phyloP scores from a whole-genome alignment of 2,113 vertebrate species.

The Chaenocephalus aceratus region DNA sequence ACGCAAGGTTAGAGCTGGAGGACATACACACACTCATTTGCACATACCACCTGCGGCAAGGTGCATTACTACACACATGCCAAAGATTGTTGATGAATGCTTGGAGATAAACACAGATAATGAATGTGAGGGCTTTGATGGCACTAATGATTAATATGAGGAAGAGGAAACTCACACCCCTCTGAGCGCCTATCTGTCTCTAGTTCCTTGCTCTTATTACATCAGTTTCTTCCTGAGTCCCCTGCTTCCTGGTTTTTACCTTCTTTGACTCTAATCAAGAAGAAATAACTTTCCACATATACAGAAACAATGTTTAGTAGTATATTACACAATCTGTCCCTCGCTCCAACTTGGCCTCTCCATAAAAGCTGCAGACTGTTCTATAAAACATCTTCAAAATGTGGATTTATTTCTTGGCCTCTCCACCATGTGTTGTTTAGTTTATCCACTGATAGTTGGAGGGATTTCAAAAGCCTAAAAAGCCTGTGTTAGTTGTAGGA shows the following conservation, averaged over 20 bases:
- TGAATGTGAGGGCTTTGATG: slow-evolving; percentile 11
- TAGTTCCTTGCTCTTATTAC: not conserved
- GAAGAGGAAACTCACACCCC: slow-evolving; percentile 34
- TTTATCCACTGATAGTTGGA: not conserved
- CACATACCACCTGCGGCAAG: slow-evolving; percentile 3
- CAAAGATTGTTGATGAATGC: not conserved
- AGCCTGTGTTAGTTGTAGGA: not conserved
- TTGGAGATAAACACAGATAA: slow-evolving; percentile 11
- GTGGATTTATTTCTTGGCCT: not conserved
- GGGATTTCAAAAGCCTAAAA: not conserved
- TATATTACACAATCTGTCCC: not conserved
- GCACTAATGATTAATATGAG: slow-evolving; percentile 2
- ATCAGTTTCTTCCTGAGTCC: not conserved
- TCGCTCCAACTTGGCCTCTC: not conserved
- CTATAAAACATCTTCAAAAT: not conserved
- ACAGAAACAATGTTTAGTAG: not conserved
- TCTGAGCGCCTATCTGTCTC: slow-evolving; percentile 1
- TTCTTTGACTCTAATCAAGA: not conserved
- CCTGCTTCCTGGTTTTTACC: too few relatives aligned
- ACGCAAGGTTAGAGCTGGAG: slow-evolving; percentile 76
- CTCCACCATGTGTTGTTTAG: not conserved
- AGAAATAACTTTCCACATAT: not conserved
- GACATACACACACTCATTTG: slow-evolving; percentile 21
- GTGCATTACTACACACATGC: not conserved
- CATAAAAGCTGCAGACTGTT: not conserved